phyloP scores from a whole-genome alignment of 2,888 invertebrate species.

The Polydrusus cervinus region DNA sequence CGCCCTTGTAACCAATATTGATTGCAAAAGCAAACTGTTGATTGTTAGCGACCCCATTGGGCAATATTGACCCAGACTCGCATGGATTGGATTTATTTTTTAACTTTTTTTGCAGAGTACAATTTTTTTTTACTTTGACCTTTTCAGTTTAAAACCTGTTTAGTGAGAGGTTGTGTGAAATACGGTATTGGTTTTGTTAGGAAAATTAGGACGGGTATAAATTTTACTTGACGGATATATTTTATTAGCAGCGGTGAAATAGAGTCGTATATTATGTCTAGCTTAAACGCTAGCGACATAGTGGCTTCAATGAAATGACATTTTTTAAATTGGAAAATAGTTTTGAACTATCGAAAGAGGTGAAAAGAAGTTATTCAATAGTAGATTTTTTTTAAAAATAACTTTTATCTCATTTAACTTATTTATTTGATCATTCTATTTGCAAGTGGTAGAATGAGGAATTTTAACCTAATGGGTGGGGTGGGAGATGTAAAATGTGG shows the following conservation, averaged over 20 bases:
- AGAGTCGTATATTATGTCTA: neutral
- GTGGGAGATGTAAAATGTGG: no score
- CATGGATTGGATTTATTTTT: conserved; percentile 36
- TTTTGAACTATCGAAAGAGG: no score
- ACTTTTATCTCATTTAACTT: no score
- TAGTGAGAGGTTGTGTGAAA: conserved; percentile 20
- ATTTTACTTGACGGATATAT: neutral
- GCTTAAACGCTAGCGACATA: neutral
- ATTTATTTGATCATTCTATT: no score
- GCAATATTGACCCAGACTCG: conserved; percentile 35
- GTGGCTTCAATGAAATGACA: neutral
- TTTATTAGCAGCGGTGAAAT: conserved; percentile 12
- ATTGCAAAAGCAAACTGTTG: neutral
- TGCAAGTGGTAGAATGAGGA: no score
- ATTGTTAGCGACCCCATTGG: neutral
- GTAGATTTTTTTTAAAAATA: no score
- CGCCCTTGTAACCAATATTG: neutral
- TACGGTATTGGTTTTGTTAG: conserved; percentile 13
- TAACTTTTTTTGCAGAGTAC: conserved; percentile 30
- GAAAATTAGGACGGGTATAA: conserved; percentile 7
- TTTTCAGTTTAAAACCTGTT: conserved; percentile 25
- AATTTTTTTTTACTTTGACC: conserved; percentile 29
- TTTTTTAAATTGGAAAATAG: no score
- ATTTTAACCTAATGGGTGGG: no score
- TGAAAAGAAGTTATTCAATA: no score